Evolutionary conservation across 2,113 vertebrate species (phyloP).

Genomic region (Trachemys scripta): DNA sequence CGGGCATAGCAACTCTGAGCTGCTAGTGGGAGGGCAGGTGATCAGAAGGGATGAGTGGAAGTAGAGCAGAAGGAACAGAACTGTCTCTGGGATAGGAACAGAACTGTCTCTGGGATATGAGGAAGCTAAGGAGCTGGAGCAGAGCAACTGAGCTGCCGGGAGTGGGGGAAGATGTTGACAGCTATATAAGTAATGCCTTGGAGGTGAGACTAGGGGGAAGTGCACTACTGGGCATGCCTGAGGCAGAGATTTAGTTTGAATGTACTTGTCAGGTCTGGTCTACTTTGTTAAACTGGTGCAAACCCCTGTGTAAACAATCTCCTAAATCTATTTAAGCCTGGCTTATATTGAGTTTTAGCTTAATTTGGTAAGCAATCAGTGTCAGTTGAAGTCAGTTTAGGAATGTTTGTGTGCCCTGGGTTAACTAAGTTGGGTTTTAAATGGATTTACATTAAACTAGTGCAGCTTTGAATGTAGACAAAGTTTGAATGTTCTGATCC

Average conservation of each 20-base stretch:
- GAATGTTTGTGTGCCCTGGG: not conserved
- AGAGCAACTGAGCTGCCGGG: not conserved
- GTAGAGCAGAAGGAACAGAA: slow-evolving; percentile 14
- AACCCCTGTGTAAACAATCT: not conserved
- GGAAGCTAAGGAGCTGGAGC: not conserved
- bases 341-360: not conserved
- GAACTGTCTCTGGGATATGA: slow-evolving; percentile 28
- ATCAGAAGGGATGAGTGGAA: slow-evolving; percentile 31
- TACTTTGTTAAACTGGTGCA: not conserved
- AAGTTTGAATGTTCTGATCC: not conserved
- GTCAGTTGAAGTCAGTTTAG: not conserved
- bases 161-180: not conserved
- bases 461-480: not conserved
- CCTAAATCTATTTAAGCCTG: not conserved
- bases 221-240: not conserved
- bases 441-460: not conserved
- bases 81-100: slow-evolving; percentile 15
- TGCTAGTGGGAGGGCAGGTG: not conserved
- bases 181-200: not conserved
- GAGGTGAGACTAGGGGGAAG: not conserved
- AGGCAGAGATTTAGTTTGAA: not conserved
- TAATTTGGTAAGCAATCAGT: not conserved
- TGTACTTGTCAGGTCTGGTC: not conserved
- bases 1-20: not conserved
- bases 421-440: not conserved